Conservation (phyloP, 2,113 vertebrate species). For the Leucoraja erinaceus region DNA sequence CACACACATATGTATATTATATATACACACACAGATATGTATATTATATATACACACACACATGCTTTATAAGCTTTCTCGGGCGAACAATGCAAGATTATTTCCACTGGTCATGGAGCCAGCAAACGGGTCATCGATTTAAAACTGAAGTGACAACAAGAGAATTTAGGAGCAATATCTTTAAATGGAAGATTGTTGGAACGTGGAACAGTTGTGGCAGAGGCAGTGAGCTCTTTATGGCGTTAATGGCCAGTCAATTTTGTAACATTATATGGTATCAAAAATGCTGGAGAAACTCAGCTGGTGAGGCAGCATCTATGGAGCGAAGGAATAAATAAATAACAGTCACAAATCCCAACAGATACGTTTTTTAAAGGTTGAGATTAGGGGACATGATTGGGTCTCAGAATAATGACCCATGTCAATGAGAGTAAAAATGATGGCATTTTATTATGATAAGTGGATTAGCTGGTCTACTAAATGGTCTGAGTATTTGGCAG, state of each 20-base stretch:
- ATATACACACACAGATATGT: no score
- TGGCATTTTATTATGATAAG: background rate
- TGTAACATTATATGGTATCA: no score
- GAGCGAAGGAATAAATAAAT: background rate
- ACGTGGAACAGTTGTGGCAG: background rate
- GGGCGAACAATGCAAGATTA: background rate
- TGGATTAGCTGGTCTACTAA: background rate
- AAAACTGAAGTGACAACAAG: background rate
- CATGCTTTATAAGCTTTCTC: no score
- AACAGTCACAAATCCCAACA: background rate
- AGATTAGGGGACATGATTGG: background rate
- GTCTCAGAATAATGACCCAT: background rate
- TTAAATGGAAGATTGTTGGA: background rate
- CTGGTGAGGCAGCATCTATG: no score
- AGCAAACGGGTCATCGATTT: background rate
- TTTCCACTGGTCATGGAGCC: background rate
- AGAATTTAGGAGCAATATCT: background rate
- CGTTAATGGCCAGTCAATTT: background rate
- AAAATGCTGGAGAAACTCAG: no score
- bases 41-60: no score
- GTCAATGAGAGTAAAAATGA: background rate
- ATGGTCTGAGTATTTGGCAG: background rate
- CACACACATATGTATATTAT: no score
- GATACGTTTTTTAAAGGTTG: background rate
- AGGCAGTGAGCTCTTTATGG: background rate